Base-by-base conservation (phyloP, 1,140 invertebrate species). In the Arion vulgaris region DNA sequence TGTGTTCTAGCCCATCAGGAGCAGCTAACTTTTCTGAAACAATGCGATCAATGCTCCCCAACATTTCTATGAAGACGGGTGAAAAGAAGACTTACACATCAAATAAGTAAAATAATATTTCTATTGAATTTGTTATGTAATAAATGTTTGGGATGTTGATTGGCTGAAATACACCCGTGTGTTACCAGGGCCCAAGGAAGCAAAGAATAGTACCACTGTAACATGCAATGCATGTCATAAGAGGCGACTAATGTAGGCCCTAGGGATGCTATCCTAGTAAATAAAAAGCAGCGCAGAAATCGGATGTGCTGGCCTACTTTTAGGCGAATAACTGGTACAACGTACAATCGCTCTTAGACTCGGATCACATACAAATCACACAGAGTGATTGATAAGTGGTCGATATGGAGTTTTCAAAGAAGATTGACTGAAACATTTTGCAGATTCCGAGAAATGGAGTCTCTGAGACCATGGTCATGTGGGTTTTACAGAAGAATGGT, bases 81-180 rank as follows among this genome's bases (percentile, higher is more conserved):
- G 89, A 86, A 5, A 91, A 90, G 77, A 89, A 86, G 38, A 89
- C 90, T 23, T 92, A 91, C 81, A 88, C 87, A 82, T 87, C 88
- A 49, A 78, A 87, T 76, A 88, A 83, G 86, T 89, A 85, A 81
- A 68, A 36, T 34, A 34, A 71, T 49, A 13, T 38, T 45, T 81
- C 81, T n/a, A n/a, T n/a, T n/a, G n/a, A n/a, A 75, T 71, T 53
- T 78, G 17, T 75, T 80, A 51, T 51, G 36, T 80, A 66, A 74
- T 68, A 38, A 39, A 38, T 2, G 75, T 84, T 80, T 23, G 0
- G 0, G 19, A 41, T 15, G 45, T n/a, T 45, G 45, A 39, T 80
- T 38, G 15, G 23, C 0, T 75, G 7, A 32, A 28, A 9, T 2
- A 45, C 1, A 32, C 26, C 7, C 2, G 32, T 19, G 11, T 2